These are phyloP conservation scores for Chouioia cunea DNA, from an alignment of 2,888 invertebrate genomes.

Conservation along the genomic window DNA sequence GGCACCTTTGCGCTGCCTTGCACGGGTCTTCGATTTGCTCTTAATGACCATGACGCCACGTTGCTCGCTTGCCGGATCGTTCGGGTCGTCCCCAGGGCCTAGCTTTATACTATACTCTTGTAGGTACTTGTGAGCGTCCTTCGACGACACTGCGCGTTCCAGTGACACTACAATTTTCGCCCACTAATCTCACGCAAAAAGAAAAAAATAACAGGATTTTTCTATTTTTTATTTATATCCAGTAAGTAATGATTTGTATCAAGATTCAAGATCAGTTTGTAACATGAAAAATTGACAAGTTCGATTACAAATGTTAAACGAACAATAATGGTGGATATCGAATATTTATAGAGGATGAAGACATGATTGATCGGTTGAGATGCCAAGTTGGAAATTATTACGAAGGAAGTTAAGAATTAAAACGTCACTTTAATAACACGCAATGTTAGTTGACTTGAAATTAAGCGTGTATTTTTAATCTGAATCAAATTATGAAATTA, in stretches of 20 bases:
- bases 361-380: too few species aligned
- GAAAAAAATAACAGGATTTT: neutral
- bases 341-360: too few species aligned
- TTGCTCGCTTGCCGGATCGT: slow-evolving; percentile 85
- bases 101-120: slow-evolving; percentile 96
- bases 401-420: too few species aligned
- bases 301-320: too few species aligned
- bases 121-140: slow-evolving; percentile 90
- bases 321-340: too few species aligned
- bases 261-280: too few species aligned
- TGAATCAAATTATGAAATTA: too few species aligned
- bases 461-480: too few species aligned
- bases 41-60: slow-evolving; percentile 98
- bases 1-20: slow-evolving; percentile 96
- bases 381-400: too few species aligned
- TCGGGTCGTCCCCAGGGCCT: slow-evolving; percentile 79
- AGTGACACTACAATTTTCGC: slow-evolving; percentile 98
- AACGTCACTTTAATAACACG: too few species aligned
- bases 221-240: neutral
- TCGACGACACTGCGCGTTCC: slow-evolving; percentile 92
- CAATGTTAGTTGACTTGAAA: too few species aligned
- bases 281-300: too few species aligned
- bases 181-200: slow-evolving; percentile 76
- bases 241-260: neutral
- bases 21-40: slow-evolving; percentile 94